Evolutionary conservation across 2,888 invertebrate genomes (phyloP).

Genomic region (Boloria selene): DNA sequence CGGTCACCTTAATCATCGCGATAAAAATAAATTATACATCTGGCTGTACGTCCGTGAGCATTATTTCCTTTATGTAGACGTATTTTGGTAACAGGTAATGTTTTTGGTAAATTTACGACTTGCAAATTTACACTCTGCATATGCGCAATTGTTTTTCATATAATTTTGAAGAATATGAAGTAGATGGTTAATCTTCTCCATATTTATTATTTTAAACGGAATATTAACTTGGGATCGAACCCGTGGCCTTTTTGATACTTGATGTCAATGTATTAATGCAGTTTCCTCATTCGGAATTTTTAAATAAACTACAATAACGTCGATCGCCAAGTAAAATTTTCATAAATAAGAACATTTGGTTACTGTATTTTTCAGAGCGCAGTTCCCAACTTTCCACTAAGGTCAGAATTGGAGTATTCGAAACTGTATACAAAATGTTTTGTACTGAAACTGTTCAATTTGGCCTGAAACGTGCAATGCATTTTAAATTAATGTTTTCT

Average conservation of each 20-base stretch:
- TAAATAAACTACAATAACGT: no score
- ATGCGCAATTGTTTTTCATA: no score
- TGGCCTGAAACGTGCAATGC: not conserved
- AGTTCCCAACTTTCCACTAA: not conserved
- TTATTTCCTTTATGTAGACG: slow-evolving; percentile 27
- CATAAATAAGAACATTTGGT: not conserved
- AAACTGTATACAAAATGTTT: slow-evolving; percentile 2
- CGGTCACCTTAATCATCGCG: slow-evolving; percentile 19
- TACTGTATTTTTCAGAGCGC: not conserved
- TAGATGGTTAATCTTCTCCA: not conserved
- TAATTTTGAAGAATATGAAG: no score
- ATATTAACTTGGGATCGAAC: no score
- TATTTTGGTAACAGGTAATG: slow-evolving; percentile 5
- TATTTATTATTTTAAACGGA: no score
- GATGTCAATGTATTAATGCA: no score
- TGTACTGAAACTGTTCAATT: not conserved
- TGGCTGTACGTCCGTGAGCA: slow-evolving; percentile 20
- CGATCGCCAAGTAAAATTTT: not conserved
- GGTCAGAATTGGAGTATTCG: slow-evolving; percentile 1
- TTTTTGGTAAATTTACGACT: not conserved
- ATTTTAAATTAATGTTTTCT: not conserved
- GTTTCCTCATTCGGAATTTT: no score
- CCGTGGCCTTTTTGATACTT: no score
- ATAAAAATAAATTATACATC: slow-evolving; percentile 34
- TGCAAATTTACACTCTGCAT: no score